Evolutionary conservation across 2,113 vertebrate genomes (phyloP), one percentile per base, ranked within the genome.

Genomic region (Trinectes maculatus): DNA sequence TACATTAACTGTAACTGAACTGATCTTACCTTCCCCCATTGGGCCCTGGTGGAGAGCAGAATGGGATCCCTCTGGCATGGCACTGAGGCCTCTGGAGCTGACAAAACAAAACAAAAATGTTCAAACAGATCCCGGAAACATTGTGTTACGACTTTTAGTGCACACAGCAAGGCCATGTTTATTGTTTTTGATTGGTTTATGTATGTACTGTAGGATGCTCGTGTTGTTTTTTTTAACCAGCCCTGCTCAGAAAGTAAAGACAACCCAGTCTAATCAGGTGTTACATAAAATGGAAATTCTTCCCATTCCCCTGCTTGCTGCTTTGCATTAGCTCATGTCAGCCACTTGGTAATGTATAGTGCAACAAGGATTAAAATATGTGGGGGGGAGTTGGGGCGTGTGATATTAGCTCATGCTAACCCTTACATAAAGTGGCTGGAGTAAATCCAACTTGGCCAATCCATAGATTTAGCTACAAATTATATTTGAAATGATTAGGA

Each of bases 21-120:
- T 53, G 46, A 44, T 79, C 85, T 90, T 90, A 94, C 93, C 93
- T 93, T 94, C 93, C 90, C 91, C 91, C 93, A 93, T 93, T 69
- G 85, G 87, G 80, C 75, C 87, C 88, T 85, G 89, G 71, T 89
- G 72, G 54, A 82, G 84, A 86, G 57, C 69, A 80, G 82, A 79
- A 58, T 69, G 84, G 77, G 89, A 90, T 68, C 85, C 90, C 83
- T 92, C 92, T 86, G 92, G 92, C 92, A 93, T 94, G 89, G 84
- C 92, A 89, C 88, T 82, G 59, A 56, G 75, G 76, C 89, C 85
- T 86, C 83, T 79, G 83, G 77, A 80, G 62, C 89, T 92, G 80
- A 70, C 49, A 51, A 85, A 65, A 77, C 44, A 87, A 87, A 71
- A 85, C 46, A 85, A 70, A 72, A 39, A 63, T 46, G 19, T 74